These are phyloP conservation scores for Anarrhichthys ocellatus DNA, from an alignment of 2,113 vertebrate species.

Conservation along the genomic window DNA sequence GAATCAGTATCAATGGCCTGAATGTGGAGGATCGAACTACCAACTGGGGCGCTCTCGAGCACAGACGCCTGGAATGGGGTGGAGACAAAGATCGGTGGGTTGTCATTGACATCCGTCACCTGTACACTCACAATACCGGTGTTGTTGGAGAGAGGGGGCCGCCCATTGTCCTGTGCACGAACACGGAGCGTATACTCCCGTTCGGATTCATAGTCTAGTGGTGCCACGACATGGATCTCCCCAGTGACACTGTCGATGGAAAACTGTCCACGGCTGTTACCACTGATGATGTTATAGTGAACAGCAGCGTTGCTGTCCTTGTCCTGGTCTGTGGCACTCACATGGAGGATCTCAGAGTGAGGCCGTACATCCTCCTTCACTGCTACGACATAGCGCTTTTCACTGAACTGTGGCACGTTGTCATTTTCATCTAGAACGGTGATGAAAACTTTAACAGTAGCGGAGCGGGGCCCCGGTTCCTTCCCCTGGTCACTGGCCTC, in stretches of 20 bases:
- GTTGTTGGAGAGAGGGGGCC: slow-evolving; percentile 97
- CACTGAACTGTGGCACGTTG: slow-evolving; percentile 96
- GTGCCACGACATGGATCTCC: slow-evolving; percentile 94
- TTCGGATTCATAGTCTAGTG: slow-evolving; percentile 94
- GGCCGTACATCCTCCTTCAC: slow-evolving; percentile 94
- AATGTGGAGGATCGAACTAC: slow-evolving; percentile 97
- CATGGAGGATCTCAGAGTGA: slow-evolving; percentile 91
- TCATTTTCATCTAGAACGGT: slow-evolving; percentile 98
- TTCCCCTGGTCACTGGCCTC: slow-evolving; percentile 96
- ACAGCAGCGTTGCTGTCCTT: slow-evolving; percentile 94
- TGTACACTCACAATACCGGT: slow-evolving; percentile 96
- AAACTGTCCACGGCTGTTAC: slow-evolving; percentile 96
- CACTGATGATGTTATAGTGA: slow-evolving; percentile 98
- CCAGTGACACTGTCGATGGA: slow-evolving; percentile 95
- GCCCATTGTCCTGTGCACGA: slow-evolving; percentile 94
- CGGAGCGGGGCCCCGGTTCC: slow-evolving; percentile 91
- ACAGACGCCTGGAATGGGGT: slow-evolving; percentile 97
- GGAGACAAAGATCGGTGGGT: slow-evolving; percentile 97
- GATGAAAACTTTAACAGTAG: slow-evolving; percentile 93
- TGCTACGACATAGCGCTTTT: slow-evolving; percentile 96
- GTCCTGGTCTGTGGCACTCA: slow-evolving; percentile 92
- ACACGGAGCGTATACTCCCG: slow-evolving; percentile 93
- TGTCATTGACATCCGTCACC: slow-evolving; percentile 97
- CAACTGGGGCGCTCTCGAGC: slow-evolving; percentile 93
- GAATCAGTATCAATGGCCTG: slow-evolving; percentile 97